A percentile compares a stretch with the other conserved stretches of the same genome.
Evolutionary conservation across 2,888 invertebrate species (phyloP).

Genomic region (Eristalis arbustorum): DNA sequence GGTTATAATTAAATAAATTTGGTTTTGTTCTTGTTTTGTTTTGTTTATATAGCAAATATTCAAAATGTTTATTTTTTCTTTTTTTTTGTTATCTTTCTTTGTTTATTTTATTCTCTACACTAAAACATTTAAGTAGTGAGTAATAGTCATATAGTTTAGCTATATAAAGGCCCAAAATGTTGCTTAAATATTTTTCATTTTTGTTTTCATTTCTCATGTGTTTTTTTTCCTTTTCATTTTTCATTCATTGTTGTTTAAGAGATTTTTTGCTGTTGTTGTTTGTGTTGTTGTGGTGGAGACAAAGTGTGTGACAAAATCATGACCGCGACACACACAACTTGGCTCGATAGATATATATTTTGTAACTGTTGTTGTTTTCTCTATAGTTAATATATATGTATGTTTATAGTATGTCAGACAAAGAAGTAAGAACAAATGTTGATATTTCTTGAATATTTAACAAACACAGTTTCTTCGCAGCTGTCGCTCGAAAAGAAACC

Average conservation of each 20-base stretch:
- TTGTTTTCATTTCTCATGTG: constrained; percentile 74
- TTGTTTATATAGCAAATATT: constrained; percentile 66
- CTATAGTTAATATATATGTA: not conserved
- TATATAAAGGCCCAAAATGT: constrained; percentile 70
- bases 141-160: constrained; percentile 68
- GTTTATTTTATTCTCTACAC: constrained; percentile 54
- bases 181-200: constrained; percentile 77
- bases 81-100: constrained; percentile 73
- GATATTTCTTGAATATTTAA: no score
- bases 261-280: constrained; percentile 38
- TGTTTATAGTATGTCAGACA: not conserved
- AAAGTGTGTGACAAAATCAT: constrained; percentile 28
- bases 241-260: constrained; percentile 41
- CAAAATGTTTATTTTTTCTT: constrained; percentile 79
- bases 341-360: constrained; percentile 12
- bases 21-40: constrained; percentile 59
- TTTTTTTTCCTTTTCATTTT: constrained; percentile 40
- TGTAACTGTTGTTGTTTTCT: not conserved
- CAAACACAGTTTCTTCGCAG: no score
- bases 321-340: not conserved
- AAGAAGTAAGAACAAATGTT: not conserved
- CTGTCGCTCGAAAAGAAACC: no score
- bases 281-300: constrained; percentile 58
- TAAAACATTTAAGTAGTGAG: constrained; percentile 69
- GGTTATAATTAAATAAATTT: constrained; percentile 55